Conservation (phyloP, 1,140 invertebrate genomes). For the Orussus abietinus region DNA sequence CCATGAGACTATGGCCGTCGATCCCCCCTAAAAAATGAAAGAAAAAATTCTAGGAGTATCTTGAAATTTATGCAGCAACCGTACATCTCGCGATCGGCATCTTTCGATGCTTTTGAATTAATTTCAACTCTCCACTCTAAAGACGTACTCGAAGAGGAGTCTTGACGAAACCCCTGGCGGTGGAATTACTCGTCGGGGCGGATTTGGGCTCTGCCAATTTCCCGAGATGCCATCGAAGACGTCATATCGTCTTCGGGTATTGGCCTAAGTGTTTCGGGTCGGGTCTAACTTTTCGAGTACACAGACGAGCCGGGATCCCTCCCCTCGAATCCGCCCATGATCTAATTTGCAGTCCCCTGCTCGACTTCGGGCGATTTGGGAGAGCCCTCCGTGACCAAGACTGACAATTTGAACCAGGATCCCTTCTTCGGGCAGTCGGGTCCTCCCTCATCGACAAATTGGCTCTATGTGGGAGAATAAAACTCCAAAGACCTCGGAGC, state of each 20-base stretch:
- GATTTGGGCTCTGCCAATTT: not conserved
- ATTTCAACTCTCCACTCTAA: too few relatives aligned
- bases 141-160: too few relatives aligned
- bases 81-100: too few relatives aligned
- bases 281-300: conserved; percentile 25
- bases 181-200: not conserved
- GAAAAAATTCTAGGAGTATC: too few relatives aligned
- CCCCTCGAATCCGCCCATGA: conserved; percentile 22
- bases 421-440: conserved; percentile 7
- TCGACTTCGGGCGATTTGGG: conserved; percentile 15
- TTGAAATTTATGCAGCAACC: too few relatives aligned
- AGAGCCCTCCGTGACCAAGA: not conserved
- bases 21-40: too few relatives aligned
- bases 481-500: conserved; percentile 2
- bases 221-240: not conserved
- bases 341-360: conserved; percentile 33
- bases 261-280: too few relatives aligned
- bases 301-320: conserved; percentile 17
- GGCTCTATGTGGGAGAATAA: conserved; percentile 9
- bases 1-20: too few relatives aligned
- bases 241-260: too few relatives aligned
- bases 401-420: not conserved
- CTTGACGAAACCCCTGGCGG: not conserved
- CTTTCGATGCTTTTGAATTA: too few relatives aligned
- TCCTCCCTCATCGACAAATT: conserved; percentile 14